Evolutionary conservation across 2,888 invertebrate species (phyloP).

Genomic region (Leucophora obtusa): DNA sequence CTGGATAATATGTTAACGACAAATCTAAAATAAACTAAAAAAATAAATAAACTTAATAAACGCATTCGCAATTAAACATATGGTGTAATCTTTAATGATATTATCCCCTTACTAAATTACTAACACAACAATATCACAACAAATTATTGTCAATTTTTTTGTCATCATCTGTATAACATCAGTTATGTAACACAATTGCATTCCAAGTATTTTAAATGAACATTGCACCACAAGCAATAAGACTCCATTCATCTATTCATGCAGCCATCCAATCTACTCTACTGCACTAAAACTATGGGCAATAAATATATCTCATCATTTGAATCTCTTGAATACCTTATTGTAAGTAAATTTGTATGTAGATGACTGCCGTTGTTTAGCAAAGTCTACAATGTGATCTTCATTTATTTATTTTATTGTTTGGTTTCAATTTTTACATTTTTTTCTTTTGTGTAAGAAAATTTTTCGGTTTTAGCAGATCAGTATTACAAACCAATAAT

Average conservation of each 20-base stretch:
- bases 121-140: conserved; percentile 43
- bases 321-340: conserved; percentile 49
- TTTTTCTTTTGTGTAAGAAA: conserved; percentile 32
- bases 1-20: not conserved
- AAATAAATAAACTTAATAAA: conserved; percentile 22
- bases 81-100: conserved; percentile 42
- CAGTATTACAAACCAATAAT: conserved; percentile 50
- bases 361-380: conserved; percentile 32
- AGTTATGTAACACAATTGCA: conserved; percentile 57
- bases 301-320: conserved; percentile 59
- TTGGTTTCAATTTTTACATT: conserved; percentile 1
- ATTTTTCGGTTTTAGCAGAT: conserved; percentile 56
- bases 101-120: conserved; percentile 23
- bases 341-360: not conserved
- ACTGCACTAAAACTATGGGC: conserved; percentile 25
- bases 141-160: conserved; percentile 58
- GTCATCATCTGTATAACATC: conserved; percentile 35
- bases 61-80: conserved; percentile 45
- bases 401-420: conserved; percentile 54
- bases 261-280: not conserved
- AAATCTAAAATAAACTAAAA: conserved; percentile 28
- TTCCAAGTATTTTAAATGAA: conserved; percentile 46
- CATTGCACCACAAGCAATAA: not conserved
- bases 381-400: conserved; percentile 50
- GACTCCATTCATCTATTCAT: not conserved